Percentiles rank a stretch among this genome's conserved stretches.
Conservation (phyloP, 2,113 vertebrate genomes). For the Dolichallabes microphthalmus region DNA sequence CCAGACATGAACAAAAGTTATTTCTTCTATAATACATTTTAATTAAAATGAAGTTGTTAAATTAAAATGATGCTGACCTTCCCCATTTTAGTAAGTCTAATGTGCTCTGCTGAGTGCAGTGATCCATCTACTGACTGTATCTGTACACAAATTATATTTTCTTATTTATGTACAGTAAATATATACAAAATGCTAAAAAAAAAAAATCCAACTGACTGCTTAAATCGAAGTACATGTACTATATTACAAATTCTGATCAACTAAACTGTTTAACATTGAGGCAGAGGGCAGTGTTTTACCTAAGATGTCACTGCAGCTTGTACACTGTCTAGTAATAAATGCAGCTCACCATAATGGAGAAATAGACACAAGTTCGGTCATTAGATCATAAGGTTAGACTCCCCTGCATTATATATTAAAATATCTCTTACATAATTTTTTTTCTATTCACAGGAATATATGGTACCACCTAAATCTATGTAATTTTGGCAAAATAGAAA, state of each 20-base stretch:
- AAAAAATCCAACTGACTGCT: conserved; percentile 22
- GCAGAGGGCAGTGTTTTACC: background rate
- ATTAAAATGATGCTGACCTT: conserved; percentile 25
- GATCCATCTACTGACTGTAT: conserved; percentile 23
- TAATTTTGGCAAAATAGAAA: conserved; percentile 36
- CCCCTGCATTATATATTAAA: conserved; percentile 19
- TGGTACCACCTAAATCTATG: background rate
- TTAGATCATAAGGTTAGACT: conserved; percentile 9
- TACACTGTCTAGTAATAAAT: background rate
- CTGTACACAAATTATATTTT: conserved; percentile 53
- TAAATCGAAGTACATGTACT: conserved; percentile 34
- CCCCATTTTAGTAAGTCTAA: conserved; percentile 11
- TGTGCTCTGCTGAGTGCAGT: conserved; percentile 35
- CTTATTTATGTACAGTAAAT: conserved; percentile 52
- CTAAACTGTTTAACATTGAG: conserved; percentile 8
- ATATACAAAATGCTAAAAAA: conserved; percentile 29
- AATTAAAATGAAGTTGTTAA: conserved; percentile 5
- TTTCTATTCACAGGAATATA: conserved; percentile 2
- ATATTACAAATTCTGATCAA: conserved; percentile 18
- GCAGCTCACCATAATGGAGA: background rate
- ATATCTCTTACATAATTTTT: background rate
- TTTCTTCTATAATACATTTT: background rate
- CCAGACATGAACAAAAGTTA: background rate
- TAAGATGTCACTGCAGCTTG: conserved; percentile 9
- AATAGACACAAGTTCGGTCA: background rate